A percentile compares a stretch with the other conserved stretches of the same genome.
Evolutionary conservation across 2,888 invertebrate species (phyloP).

Genomic region (Copidosoma aretas): DNA sequence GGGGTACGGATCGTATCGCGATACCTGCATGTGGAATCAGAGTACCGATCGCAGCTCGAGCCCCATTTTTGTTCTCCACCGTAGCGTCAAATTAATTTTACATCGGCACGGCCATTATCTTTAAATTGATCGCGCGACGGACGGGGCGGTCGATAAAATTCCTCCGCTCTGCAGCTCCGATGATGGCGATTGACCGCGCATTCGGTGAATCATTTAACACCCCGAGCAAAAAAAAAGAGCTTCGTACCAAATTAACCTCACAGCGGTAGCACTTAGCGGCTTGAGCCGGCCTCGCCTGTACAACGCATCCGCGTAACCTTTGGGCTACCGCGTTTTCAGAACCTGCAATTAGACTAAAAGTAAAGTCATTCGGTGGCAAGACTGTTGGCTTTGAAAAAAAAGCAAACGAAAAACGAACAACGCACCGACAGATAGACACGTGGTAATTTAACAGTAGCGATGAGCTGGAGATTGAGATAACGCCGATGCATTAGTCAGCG

Average conservation of each 20-base stretch:
- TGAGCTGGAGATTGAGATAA: conserved; percentile 28
- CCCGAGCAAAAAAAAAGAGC: neutral
- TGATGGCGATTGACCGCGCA: neutral
- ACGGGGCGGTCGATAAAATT: neutral
- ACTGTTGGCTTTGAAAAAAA: neutral
- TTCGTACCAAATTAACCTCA: neutral
- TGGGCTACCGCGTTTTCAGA: conserved; percentile 2
- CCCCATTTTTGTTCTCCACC: no score
- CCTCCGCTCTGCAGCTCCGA: neutral
- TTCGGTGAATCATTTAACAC: neutral
- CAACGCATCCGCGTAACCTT: no score
- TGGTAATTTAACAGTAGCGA: conserved; percentile 16
- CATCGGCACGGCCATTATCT: no score
- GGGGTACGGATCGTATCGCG: no score
- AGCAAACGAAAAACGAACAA: neutral
- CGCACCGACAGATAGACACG: neutral
- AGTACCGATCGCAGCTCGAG: no score
- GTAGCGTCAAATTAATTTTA: no score
- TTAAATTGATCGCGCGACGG: neutral
- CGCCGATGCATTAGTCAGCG: conserved; percentile 22
- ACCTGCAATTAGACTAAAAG: conserved; percentile 28
- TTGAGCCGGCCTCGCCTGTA: no score
- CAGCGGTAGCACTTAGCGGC: neutral
- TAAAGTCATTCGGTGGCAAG: conserved; percentile 18
- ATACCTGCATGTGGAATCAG: no score